Base-by-base conservation (phyloP, 2,797 vertebrate genomes). In the Sebastes vulpes region DNA sequence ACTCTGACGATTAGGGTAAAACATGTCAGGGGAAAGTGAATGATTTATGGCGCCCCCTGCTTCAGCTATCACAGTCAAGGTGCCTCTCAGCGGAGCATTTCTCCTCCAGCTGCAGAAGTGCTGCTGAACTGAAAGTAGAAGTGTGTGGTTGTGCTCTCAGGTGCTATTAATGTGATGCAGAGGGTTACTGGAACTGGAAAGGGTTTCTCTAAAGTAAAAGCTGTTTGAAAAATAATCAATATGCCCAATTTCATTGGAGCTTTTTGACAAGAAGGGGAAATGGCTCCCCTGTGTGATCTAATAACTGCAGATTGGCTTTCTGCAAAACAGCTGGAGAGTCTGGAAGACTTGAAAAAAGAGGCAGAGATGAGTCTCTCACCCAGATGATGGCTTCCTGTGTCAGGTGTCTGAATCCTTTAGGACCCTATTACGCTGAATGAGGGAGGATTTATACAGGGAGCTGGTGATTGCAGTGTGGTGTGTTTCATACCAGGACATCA, bases 401-500 rank as follows among this genome's bases (percentile, higher is more conserved):
- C 46, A 61, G 42, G 48, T 57, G 64, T 65, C 75, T 70, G n/a
- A 72, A 29, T 70, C 46, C 4, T 71, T 50, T 54, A 59, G 21
- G 52, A 67, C 50, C 5, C 11, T 38, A 25, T 54, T 60, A 66
- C 57, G 16, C 3, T 68, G 23, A 52, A 78, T 35, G 1, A 2
- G 26, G 3, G 21, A 26, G 6, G 18, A 50, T 76, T 38, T 16
- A 20, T 4, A 4, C 25, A 25, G 11, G 9, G 16, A 2, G 48
- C 9, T 4, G 42, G 26, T 53, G 3, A 56, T 0, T 18, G 18
- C 14, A 38, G 61, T 21, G 42, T 26, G 23, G 9, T 57, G 66
- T 4, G 58, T 69, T 79, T 90, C 98, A 97, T 97, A 99, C 98
- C 98, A 98, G 93, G 77, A 92, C 97, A 83, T 99, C 98, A 1